Percentiles rank a stretch among this genome's conserved stretches.
Evolutionary conservation across 2,797 vertebrate species (phyloP).

Genomic region (Clarias pachynema): DNA sequence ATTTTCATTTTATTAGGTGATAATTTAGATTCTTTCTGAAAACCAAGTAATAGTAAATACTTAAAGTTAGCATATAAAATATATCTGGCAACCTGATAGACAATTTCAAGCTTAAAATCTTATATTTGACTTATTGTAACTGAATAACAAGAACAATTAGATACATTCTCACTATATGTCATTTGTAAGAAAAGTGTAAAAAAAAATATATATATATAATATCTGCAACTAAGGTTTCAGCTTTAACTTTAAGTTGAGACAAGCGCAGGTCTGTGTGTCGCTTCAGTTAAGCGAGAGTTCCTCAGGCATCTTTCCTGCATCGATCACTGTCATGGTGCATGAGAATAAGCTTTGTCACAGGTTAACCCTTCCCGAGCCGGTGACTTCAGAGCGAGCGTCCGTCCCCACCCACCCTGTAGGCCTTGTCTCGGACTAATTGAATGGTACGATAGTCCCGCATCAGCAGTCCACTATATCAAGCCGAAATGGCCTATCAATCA

Average conservation of each 20-base stretch:
- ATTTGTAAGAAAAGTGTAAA: background rate
- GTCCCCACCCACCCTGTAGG: conserved; percentile 36
- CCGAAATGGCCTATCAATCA: conserved; percentile 60
- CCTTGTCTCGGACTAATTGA: conserved; percentile 60
- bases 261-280: background rate
- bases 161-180: background rate
- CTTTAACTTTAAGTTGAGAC: background rate
- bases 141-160: too few relatives aligned
- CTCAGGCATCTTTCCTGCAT: background rate
- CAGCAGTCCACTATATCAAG: conserved; percentile 56
- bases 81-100: background rate
- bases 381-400: conserved; percentile 47
- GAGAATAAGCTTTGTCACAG: conserved; percentile 13
- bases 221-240: background rate
- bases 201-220: too few relatives aligned
- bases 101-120: background rate
- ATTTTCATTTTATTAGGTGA: too few relatives aligned
- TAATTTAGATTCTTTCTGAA: background rate
- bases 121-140: background rate
- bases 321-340: conserved; percentile 19
- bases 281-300: background rate
- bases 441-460: conserved; percentile 58
- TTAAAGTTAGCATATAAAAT: background rate
- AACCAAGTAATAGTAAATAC: background rate
- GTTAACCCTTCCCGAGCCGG: conserved; percentile 52